Evolutionary conservation across 2,888 invertebrate species (phyloP).

Genomic region (Sinohyriopsis cumingii): DNA sequence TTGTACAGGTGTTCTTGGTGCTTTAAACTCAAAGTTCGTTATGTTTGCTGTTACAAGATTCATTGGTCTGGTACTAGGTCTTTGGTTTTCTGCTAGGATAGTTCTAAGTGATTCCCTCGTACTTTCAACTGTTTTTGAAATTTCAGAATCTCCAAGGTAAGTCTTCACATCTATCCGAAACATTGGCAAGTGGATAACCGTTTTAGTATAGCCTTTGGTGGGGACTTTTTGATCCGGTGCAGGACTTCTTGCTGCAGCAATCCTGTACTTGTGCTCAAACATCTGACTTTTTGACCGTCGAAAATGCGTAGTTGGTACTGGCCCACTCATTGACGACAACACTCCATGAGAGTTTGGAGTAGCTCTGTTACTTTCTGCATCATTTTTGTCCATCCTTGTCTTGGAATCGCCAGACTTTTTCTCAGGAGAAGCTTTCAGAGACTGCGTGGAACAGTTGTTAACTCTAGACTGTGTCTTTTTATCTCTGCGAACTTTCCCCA

Average conservation of each 20-base stretch:
- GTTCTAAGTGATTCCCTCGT: slow-evolving; percentile 33
- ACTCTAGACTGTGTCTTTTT: slow-evolving; percentile 4
- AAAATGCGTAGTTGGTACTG: slow-evolving; percentile 5
- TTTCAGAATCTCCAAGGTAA: slow-evolving; percentile 26
- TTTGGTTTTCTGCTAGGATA: slow-evolving; percentile 30
- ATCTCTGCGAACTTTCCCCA: slow-evolving; percentile 27
- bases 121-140: slow-evolving; percentile 29
- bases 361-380: slow-evolving; percentile 5
- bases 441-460: too few species aligned
- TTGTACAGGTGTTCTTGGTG: slow-evolving; percentile 9
- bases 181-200: slow-evolving; percentile 35
- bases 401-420: background rate
- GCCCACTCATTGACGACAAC: too few species aligned
- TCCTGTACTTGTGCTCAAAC: slow-evolving; percentile 32
- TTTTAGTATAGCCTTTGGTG: slow-evolving; percentile 21
- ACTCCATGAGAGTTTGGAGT: background rate
- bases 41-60: slow-evolving; percentile 36
- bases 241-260: slow-evolving; percentile 29
- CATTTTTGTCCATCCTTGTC: background rate
- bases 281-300: slow-evolving; percentile 25
- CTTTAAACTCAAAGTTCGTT: slow-evolving; percentile 31
- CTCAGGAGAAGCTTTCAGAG: too few species aligned
- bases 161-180: slow-evolving; percentile 37
- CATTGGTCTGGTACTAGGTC: slow-evolving; percentile 24
- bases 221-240: slow-evolving; percentile 11